Base-by-base conservation (phyloP, 2,113 vertebrate genomes). In the Cricetomys ansorgei region DNA sequence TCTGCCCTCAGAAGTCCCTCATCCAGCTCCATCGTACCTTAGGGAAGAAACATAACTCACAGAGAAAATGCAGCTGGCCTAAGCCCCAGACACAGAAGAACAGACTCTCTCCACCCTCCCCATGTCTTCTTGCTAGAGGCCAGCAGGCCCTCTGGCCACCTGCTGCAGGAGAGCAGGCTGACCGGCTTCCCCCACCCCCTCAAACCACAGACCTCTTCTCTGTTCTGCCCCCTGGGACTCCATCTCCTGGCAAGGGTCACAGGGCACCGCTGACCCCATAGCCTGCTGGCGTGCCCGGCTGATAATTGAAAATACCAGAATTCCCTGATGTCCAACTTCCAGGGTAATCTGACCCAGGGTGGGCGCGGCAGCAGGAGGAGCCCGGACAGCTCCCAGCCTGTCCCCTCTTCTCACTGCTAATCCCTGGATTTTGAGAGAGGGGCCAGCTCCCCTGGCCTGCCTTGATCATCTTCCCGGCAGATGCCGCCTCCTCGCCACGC, bases 281-380 rank as follows among this genome's bases (percentile, higher is more conserved):
- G 43, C 10, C 94, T 91, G 98, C 94, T 65, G 3, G 96, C 88
- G n/a, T 97, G 97, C 97, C 98, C 0, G 12, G 53, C 77, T 95
- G 89, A 97, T 98, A 98, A 99, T 98, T 99, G 98, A 98, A 99
- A 99, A 99, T 98, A 96, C 98, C 98, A 98, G 57, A 98, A 98
- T 98, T 98, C 98, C 98, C 98, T 19, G 67, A 93, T 97, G 98
- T 92, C 97, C 96, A 86, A 86, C 95, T 96, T 91, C 4, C 27
- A 97, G 95, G 97, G 97, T 97, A 98, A 99, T 96, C 96, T 62
- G 98, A 99, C 84, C 98, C 95, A 50, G 97, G 96, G 98, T 96
- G 94, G 96, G 96, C 95, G 95, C 1, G 0, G 94, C 21, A 0
- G 95, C 86, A 8, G 91, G 96, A 65, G 92, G 88, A 92, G 92